Percentiles rank a stretch among this genome's conserved stretches.
Evolutionary conservation across 2,113 vertebrate species (phyloP).

Genomic region (Rhabdomys dilectus): DNA sequence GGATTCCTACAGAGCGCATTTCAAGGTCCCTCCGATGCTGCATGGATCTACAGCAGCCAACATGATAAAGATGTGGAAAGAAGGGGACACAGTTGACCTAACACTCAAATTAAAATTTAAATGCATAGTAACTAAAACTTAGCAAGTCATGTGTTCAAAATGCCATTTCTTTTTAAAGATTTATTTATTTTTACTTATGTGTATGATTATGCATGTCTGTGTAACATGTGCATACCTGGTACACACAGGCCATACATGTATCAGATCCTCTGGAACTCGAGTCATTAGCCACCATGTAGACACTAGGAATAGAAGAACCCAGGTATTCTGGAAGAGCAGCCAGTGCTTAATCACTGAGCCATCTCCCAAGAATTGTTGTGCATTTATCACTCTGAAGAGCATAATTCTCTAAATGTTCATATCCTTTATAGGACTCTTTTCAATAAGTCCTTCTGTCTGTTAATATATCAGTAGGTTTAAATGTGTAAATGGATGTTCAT

Average conservation of each 20-base stretch:
- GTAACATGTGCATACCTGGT: neutral
- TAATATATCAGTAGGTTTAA: neutral
- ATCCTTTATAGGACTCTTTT: neutral
- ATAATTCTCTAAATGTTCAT: neutral
- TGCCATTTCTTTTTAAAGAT: neutral
- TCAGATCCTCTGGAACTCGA: neutral
- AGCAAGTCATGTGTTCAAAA: neutral
- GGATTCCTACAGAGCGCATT: neutral
- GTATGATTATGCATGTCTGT: neutral
- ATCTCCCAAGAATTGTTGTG: neutral
- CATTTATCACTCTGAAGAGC: neutral
- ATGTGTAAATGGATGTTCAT: neutral
- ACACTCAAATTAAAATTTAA: constrained; percentile 2
- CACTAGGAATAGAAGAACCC: neutral
- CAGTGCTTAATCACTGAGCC: neutral
- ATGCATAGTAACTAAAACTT: neutral
- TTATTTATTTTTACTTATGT: neutral
- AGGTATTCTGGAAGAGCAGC: no score
- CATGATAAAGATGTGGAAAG: neutral
- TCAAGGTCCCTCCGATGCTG: neutral
- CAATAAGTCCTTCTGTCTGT: neutral
- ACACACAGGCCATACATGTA: no score
- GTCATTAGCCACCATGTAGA: neutral
- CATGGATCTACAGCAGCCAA: neutral
- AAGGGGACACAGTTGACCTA: neutral